Percentiles rank a stretch among this genome's conserved stretches.
Conservation (phyloP, 2,888 invertebrate species). For the Brenthis ino region DNA sequence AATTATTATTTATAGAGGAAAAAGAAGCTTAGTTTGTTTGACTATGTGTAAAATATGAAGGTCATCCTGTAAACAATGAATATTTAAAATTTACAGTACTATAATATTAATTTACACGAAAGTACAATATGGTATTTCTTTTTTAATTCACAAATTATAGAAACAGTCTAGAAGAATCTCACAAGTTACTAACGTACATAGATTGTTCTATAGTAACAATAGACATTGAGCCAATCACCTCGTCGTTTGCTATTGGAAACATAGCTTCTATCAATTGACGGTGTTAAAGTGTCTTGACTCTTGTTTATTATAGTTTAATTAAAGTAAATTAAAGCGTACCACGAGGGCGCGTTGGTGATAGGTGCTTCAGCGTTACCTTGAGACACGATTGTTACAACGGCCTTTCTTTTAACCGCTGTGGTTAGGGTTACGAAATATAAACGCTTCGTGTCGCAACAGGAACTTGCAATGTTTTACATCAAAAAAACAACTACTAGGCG, state of each 20-base stretch:
- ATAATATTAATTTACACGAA: background rate
- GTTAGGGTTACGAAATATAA: slow-evolving; percentile 35
- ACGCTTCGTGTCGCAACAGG: slow-evolving; percentile 24
- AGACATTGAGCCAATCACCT: slow-evolving; percentile 17
- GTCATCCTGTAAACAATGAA: no score
- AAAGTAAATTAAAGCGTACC: slow-evolving; percentile 27
- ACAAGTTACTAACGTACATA: slow-evolving; percentile 7
- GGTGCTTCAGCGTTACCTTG: slow-evolving; percentile 39
- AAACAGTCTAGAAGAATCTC: slow-evolving; percentile 13
- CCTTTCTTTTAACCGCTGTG: slow-evolving; percentile 38
- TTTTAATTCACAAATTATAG: background rate
- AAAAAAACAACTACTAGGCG: slow-evolving; percentile 2
- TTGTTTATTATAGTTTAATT: slow-evolving; percentile 31
- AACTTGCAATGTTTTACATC: slow-evolving; percentile 17
- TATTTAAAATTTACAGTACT: no score
- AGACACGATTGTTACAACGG: slow-evolving; percentile 37
- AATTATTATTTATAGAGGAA: no score
- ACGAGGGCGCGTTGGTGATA: slow-evolving; percentile 33
- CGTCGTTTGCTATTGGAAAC: slow-evolving; percentile 23
- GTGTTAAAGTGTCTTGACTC: slow-evolving; percentile 13
- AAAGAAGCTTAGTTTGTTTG: no score
- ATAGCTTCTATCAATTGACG: slow-evolving; percentile 29
- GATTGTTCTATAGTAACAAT: slow-evolving; percentile 27
- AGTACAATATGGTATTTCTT: no score
- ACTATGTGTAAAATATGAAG: no score